Conservation (phyloP, 2,113 vertebrate species). For the Halichoerus grypus region DNA sequence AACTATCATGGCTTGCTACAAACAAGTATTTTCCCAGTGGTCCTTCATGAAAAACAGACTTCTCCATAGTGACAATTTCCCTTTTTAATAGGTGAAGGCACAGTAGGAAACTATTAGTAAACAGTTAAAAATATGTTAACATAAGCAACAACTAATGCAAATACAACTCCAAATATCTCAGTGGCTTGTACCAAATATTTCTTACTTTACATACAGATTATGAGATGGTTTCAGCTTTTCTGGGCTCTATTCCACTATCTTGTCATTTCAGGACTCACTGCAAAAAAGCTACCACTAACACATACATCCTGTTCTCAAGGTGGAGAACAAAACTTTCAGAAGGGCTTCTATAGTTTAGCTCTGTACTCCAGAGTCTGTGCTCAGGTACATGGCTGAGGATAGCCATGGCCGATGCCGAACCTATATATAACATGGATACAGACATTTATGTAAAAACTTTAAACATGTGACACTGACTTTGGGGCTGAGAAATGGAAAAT, state of each 20-base stretch:
- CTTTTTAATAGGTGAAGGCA: not conserved
- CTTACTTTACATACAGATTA: not conserved
- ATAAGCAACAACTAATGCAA: not conserved
- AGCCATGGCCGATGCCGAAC: not conserved
- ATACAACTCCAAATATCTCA: not conserved
- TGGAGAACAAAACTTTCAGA: not conserved
- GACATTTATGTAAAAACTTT: not conserved
- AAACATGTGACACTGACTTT: not conserved
- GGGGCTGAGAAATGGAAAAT: not conserved
- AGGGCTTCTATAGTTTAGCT: not conserved
- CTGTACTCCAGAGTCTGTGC: not conserved
- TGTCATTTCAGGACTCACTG: not conserved
- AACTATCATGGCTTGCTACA: not conserved
- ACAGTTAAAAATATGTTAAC: not conserved
- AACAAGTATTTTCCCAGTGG: not conserved
- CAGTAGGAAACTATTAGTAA: constrained; percentile 15
- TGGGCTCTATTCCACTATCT: not conserved
- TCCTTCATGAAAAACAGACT: not conserved
- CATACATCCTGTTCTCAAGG: not conserved
- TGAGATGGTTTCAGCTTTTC: constrained; percentile 18
- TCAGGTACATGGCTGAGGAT: not conserved
- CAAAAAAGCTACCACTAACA: not conserved
- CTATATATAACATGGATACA: not conserved
- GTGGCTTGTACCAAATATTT: constrained; percentile 2
- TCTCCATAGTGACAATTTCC: not conserved